Evolutionary conservation across 2,888 invertebrate genomes (phyloP), one percentile per base, ranked within the genome.

Genomic region (Operophtera brumata): DNA sequence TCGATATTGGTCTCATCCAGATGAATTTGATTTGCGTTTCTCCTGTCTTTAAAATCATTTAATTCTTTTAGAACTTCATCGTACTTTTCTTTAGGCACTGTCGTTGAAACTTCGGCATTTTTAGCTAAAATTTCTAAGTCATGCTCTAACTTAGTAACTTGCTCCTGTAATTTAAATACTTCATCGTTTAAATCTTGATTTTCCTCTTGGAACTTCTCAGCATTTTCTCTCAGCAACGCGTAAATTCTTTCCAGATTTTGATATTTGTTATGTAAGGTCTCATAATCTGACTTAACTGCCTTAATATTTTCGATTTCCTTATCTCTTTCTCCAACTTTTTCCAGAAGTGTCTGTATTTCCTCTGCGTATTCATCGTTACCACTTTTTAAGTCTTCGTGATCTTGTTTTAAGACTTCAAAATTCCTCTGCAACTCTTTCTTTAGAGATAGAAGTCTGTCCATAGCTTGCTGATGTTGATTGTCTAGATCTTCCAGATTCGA

Each of bases 401-500:
- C 89, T 43, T 83, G 78, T 65, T 87, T 90, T 1, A 92, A 66
- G 0, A 82, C 71, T 62, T 86, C 86, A 44, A 91, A 91, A 66
- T 92, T 92, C 9, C 80, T 79, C 57, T 92, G 91, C 41, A 92
- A 67, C 43, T 92, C 91, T 40, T 82, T 88, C 66, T 93, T 93
- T 35, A 92, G 67, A 4, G 86, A 70, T 0, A 93, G 69, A 12
- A 93, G 77, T 69, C 89, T 90, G 60, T 92, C 93, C 80, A 94
- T 93, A 0, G 94, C 95, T 66, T 91, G 83, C 67, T 94, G 93
- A 72, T 96, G 94, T 77, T 95, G 94, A 42, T 80, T 90, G 70
- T 96, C 96, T 64, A 96, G 80, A 71, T 95, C 94, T 66, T 94
- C 94, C 48, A 96, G 82, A 65, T 91, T 93, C 5, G 77, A 74